Base-by-base conservation (phyloP, 2,888 invertebrate species). In the Xestobium rufovillosum region DNA sequence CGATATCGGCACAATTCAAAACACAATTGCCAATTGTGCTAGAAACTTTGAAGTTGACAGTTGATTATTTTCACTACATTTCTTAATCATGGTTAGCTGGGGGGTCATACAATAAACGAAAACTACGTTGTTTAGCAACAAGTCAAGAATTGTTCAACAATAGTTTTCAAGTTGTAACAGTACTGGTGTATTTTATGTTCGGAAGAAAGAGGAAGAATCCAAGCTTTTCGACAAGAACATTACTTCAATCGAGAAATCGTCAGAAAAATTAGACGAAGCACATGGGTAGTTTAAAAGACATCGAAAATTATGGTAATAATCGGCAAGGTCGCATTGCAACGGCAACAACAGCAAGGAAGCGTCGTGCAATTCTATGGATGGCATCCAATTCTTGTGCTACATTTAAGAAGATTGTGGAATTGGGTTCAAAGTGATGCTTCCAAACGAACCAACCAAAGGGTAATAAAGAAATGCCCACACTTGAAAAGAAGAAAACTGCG, bases 391-490 rank as follows among this genome's bases (percentile, higher is more conserved):
- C 23, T 19, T 19, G 6, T 19, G 6, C n/a, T 19, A 19, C 23
- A 19, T 6, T 19, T 6, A 19, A n/a, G 23, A 19, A 6, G n/a
- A 19, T 8, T 19, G 6, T n/a, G 23, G 23, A n/a, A 19, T 19
- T n/a, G 23, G n/a, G n/a, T 6, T 19, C 6, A n/a, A 19, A 19
- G 23, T 19, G n/a, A 19, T 19, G 23, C 23, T n/a, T 19, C 6
- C 6, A 2, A 14, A 4, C 23, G 31, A 19, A 31, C 31, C 9
- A 23, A 26, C 12, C 25, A 26, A 26, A 11, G 14, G 9, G 15
- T 26, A 13, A 34, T 34, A 14, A 34, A 34, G 13, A 6, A 10
- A 8, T 26, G 13, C 13, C 14, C 2, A 2, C 34, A 34, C 4
- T 10, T 34, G n/a, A 10, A 8, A 14, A 10, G 26, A 3, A 3